Evolutionary conservation across 2,888 invertebrate species (phyloP), one percentile per base, ranked within the genome.

Genomic region (Lutraria lutraria): DNA sequence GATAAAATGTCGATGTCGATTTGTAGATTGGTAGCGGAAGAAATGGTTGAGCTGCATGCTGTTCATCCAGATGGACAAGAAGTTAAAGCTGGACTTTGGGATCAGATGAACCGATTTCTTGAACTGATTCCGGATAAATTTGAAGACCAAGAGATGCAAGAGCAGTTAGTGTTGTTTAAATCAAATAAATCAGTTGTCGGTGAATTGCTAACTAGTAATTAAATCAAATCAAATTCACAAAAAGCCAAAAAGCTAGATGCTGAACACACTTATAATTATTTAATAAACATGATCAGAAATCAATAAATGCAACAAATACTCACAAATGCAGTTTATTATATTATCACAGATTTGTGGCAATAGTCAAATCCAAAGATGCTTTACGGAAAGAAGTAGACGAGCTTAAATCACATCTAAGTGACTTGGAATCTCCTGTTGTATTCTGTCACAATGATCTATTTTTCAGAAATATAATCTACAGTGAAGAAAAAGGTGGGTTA

Each of bases 361-460:
- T 83, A 43, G 89, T 95, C 29, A 89, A 91, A 31, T 88, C 92
- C 4, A 94, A 93, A 86, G 92, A 89, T 34, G 90, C 85, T 12
- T 86, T 96, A 25, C 83, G 85, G 43, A 81, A 89, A 63, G 96
- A 96, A 89, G 54, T 95, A 43, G 92, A 97, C 94, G 97, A 97
- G 95, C 97, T 99, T 94, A 97, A 98, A 96, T 97, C 97, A 93
- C 98, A 98, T 96, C 98, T 98, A 95, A 97, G 97, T 92, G 97
- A 97, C 93, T 97, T 99, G n/a, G 94, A 96, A 98, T 97, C 95
- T 76, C 95, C 96, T 0, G 97, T 99, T 93, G 99, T 99, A 90
- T 99, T 99, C 97, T 98, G 98, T 96, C 99, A 99, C 97, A 99
- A 99, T 97, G 99, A 99, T 97, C 97, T 99, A 93, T 97, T 99